These are phyloP conservation scores for Thrips palmi DNA, from an alignment of 1,140 invertebrate genomes.

Conservation along the genomic window DNA sequence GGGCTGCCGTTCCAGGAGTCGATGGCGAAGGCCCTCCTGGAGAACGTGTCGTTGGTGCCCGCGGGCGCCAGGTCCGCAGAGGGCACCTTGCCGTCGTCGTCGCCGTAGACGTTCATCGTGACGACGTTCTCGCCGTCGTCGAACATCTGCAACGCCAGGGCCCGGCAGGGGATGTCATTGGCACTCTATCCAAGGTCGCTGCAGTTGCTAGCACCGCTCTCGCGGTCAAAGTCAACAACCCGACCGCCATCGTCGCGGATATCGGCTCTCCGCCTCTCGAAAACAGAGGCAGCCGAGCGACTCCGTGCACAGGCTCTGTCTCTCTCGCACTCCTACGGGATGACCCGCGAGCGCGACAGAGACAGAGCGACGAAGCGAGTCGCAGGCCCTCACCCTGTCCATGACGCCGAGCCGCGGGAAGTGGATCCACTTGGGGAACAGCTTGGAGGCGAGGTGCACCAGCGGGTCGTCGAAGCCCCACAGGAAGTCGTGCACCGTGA, in stretches of 20 bases:
- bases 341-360: too few species aligned
- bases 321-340: too few species aligned
- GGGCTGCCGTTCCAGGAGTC: constrained; percentile 34
- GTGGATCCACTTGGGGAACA: constrained; percentile 51
- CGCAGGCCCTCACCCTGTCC: constrained; percentile 58
- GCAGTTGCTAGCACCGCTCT: too few species aligned
- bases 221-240: too few species aligned
- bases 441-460: constrained; percentile 40
- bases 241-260: too few species aligned
- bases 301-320: neutral
- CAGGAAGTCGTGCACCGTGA: constrained; percentile 53
- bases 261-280: too few species aligned
- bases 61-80: neutral
- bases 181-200: too few species aligned
- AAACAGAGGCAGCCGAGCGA: too few species aligned
- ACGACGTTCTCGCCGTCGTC: constrained; percentile 34
- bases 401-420: constrained; percentile 62
- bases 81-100: constrained; percentile 1
- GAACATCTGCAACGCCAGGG: constrained; percentile 36
- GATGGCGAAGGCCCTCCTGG: constrained; percentile 28
- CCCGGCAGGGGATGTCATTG: too few species aligned
- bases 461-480: constrained; percentile 74
- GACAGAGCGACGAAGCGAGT: too few species aligned
- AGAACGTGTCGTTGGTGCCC: too few species aligned
- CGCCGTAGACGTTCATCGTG: constrained; percentile 25